Evolutionary conservation across 2,888 invertebrate species (phyloP).

Genomic region (Eristalis intricaria): DNA sequence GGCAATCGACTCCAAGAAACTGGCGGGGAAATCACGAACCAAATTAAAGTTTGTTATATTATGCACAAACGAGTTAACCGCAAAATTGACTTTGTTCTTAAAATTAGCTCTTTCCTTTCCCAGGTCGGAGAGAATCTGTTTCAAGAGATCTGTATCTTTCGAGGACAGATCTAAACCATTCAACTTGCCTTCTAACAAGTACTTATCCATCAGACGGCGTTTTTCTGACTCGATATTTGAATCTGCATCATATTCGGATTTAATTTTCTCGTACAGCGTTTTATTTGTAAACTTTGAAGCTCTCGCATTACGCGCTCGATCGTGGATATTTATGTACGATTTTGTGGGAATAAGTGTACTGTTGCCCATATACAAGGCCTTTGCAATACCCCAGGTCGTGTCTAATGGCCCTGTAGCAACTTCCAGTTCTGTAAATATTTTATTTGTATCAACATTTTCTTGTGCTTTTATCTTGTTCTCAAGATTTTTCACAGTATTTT

Average conservation of each 20-base stretch:
- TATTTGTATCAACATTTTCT: slow-evolving; percentile 82
- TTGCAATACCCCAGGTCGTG: slow-evolving; percentile 93
- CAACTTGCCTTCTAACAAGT: slow-evolving; percentile 89
- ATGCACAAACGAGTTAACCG: slow-evolving; percentile 86
- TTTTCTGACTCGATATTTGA: slow-evolving; percentile 83
- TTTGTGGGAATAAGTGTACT: slow-evolving; percentile 90
- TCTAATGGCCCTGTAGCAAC: slow-evolving; percentile 88
- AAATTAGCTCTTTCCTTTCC: slow-evolving; percentile 84
- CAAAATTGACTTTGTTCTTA: slow-evolving; percentile 85
- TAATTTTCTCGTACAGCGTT: slow-evolving; percentile 78
- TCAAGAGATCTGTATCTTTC: slow-evolving; percentile 83
- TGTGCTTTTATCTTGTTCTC: slow-evolving; percentile 83
- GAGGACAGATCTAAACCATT: slow-evolving; percentile 89
- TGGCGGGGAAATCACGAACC: slow-evolving; percentile 88
- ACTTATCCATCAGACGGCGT: slow-evolving; percentile 88
- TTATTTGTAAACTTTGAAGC: slow-evolving; percentile 87
- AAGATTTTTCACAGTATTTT: slow-evolving; percentile 87
- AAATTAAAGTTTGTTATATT: slow-evolving; percentile 85
- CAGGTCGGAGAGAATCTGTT: slow-evolving; percentile 83
- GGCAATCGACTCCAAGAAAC: slow-evolving; percentile 86
- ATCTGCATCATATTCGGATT: slow-evolving; percentile 81
- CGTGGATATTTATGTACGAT: slow-evolving; percentile 89
- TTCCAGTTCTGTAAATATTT: slow-evolving; percentile 90
- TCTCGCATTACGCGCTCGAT: slow-evolving; percentile 88
- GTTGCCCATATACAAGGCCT: slow-evolving; percentile 90